Evolutionary conservation across 2,113 vertebrate species (phyloP), one percentile per base, ranked within the genome.

Genomic region (Xenopus tropicalis): DNA sequence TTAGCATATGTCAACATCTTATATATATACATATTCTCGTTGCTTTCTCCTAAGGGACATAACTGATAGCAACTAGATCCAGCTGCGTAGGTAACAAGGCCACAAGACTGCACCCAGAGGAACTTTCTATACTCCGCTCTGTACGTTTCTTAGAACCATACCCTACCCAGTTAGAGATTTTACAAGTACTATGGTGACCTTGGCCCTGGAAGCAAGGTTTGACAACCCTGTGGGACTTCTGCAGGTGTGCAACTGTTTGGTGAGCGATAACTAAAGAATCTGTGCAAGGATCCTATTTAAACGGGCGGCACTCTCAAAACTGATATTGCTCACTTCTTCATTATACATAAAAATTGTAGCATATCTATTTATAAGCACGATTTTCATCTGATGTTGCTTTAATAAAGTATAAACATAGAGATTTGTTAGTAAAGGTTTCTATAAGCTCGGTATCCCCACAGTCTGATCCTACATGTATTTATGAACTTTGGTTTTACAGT

Each of bases 1-100:
- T 69, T 69, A 76, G 73, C 73, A 76, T 75, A 75, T 76, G 73
- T 76, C 73, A 69, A 59, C 73, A 63, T 63, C 66, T 67, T 76
- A 43, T 56, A 46, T 54, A 65, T 59, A 22, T 58, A 52, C 52
- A 44, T 54, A 66, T 63, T 67, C 67, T 54, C 61, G 66, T 69
- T 63, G 73, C 52, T 76, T 76, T 69, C 66, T 76, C 73, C 62
- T 76, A 37, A 61, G 73, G 73, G 73, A 76, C 14, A 46, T 37
- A 61, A 76, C 66, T 62, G 73, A 58, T 69, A 66, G 66, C 69
- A 76, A 76, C 66, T 61, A 76, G 66, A 69, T 76, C 58, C 73
- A 76, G 66, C 73, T 76, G 73, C 73, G 66, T 69, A 76, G 73
- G 65, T 76, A 76, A 76, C 69, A 59, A 76, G 66, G 66, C 57